Base-by-base conservation (phyloP, 2,113 vertebrate species). In the Isurus oxyrinchus region DNA sequence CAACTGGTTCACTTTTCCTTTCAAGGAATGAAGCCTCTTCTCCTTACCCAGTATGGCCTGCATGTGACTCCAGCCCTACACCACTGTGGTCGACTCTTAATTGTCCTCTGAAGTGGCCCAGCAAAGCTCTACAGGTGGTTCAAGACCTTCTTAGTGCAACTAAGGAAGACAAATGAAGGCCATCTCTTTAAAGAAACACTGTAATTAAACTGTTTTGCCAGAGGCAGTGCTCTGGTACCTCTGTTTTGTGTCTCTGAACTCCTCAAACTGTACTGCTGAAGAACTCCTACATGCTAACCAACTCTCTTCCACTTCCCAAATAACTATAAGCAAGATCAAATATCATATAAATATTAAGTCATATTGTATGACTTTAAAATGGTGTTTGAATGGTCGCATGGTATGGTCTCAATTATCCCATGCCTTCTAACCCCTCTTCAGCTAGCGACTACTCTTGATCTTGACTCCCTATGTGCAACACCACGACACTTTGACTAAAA, bases 161-260 rank as follows among this genome's bases (percentile, higher is more conserved):
- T 66, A 19, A 19, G 59, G 90, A 63, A 40, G 59, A 19, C 59
- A 40, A 63, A 40, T 63, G 21, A 94, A 49, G 35, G 5, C 25
- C 55, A 91, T 57, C 31, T 59, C 59, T 91, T 55, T 55, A 31
- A 59, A 59, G 5, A 44, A 84, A 44, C n/a, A 13, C 53, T 91
- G 55, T 59, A 91, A 91, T 91, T 91, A 61, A 16, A 59, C 31
- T 3, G 88, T 91, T 13, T 53, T n/a, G 55, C 55, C 88, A 91
- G 88, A 61, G 55, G 88, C 31, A 91, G 88, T 91, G 88, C 55
- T 91, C 55, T 91, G 27, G 55, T 91, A 35, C 88, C 88, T 91
- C 25, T 31, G 90, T 94, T 94, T 63, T 23, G 14, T 23, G 61
- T 13, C 90, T 44, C 59, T 66, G 59, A 66, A n/a, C 59, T 63